Evolutionary conservation across 2,797 vertebrate genomes (phyloP).

Genomic region (Myripristis jacobus): DNA sequence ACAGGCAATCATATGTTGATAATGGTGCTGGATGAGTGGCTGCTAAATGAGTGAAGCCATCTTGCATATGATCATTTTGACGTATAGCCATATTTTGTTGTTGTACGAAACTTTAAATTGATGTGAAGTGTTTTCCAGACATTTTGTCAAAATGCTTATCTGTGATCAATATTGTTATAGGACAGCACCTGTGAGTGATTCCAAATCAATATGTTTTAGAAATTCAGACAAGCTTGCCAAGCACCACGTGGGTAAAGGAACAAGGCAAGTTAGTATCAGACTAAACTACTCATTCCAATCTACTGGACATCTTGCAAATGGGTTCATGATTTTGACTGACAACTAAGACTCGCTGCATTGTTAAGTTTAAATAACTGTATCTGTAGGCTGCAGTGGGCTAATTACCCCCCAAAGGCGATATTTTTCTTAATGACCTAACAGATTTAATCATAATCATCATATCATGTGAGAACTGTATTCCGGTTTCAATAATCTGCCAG

Average conservation of each 20-base stretch:
- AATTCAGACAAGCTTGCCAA: slow-evolving; percentile 54
- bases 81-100: slow-evolving; percentile 17
- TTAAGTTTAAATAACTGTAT: too few species aligned
- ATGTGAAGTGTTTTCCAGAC: slow-evolving; percentile 62
- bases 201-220: slow-evolving; percentile 64
- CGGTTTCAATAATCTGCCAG: not conserved
- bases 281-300: slow-evolving; percentile 34
- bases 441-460: slow-evolving; percentile 8
- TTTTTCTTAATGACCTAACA: slow-evolving; percentile 19
- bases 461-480: not conserved
- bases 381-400: too few species aligned
- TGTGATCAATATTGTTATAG: slow-evolving; percentile 58
- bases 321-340: too few species aligned
- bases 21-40: slow-evolving; percentile 19
- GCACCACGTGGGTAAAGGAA: slow-evolving; percentile 14
- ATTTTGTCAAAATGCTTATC: slow-evolving; percentile 54
- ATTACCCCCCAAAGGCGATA: too few species aligned
- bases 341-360: too few species aligned
- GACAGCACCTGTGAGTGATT: slow-evolving; percentile 60
- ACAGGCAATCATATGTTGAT: slow-evolving; percentile 45
- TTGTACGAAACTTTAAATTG: slow-evolving; percentile 55
- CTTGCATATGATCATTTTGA: slow-evolving; percentile 32
- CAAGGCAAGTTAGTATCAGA: slow-evolving; percentile 41
- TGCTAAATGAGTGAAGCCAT: slow-evolving; percentile 26
- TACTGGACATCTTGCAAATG: not conserved